Conservation (phyloP, 2,797 vertebrate species). For the Enteromius fasciolatus region DNA sequence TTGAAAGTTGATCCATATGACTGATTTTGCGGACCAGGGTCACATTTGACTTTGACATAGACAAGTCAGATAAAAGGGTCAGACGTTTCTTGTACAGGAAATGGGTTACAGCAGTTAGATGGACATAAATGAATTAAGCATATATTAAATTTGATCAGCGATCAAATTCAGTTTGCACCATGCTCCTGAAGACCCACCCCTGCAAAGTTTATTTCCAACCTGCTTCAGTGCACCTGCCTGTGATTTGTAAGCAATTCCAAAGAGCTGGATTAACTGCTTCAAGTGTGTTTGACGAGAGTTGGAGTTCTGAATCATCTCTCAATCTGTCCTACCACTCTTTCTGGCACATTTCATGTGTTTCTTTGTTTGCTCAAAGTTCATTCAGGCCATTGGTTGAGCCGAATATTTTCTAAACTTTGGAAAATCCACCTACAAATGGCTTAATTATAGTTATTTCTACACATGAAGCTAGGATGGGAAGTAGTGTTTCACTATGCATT, state of each 20-base stretch:
- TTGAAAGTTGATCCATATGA: too few species aligned
- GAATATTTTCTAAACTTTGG: background rate
- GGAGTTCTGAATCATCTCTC: background rate
- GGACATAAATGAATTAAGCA: background rate
- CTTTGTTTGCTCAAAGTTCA: background rate
- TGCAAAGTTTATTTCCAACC: background rate
- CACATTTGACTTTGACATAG: constrained; percentile 9
- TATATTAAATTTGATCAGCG: background rate
- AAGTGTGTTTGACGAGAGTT: background rate
- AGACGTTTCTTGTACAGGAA: constrained; percentile 16
- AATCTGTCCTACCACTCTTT: background rate
- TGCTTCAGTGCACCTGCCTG: background rate
- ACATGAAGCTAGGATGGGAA: background rate
- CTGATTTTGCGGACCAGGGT: too few species aligned
- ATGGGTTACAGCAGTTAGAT: background rate
- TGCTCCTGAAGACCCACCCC: background rate
- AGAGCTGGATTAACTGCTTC: background rate
- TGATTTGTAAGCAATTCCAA: background rate
- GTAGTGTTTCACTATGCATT: background rate
- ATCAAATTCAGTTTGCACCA: background rate
- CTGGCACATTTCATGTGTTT: background rate
- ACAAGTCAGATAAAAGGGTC: constrained; percentile 19
- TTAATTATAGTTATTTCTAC: background rate
- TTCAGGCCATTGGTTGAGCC: background rate
- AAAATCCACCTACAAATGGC: background rate